Conservation (phyloP, 2,888 invertebrate genomes). For the Lottia gigantea region DNA sequence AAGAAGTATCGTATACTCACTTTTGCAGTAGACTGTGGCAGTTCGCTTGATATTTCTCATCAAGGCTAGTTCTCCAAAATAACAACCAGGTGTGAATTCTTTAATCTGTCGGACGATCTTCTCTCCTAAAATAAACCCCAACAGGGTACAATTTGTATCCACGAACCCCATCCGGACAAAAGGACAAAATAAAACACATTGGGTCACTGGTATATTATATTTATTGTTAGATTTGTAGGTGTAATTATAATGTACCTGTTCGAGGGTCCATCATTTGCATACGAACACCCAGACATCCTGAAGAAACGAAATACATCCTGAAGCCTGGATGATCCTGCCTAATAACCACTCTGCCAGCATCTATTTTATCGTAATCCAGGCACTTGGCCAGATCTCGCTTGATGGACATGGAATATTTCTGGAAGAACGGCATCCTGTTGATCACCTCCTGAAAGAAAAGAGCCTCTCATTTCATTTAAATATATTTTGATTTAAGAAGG, state of each 20-base stretch:
- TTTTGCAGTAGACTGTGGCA: constrained; percentile 48
- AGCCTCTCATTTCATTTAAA: too few species aligned
- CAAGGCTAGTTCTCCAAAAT: constrained; percentile 55
- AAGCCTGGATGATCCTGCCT: constrained; percentile 50
- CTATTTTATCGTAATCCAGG: constrained; percentile 46
- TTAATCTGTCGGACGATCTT: constrained; percentile 28
- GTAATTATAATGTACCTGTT: too few species aligned
- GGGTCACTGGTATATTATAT: too few species aligned
- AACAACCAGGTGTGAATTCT: constrained; percentile 43
- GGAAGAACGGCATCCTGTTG: constrained; percentile 45
- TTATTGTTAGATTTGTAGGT: too few species aligned
- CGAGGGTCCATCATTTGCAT: constrained; percentile 34
- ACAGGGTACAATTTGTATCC: too few species aligned
- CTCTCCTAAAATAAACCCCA: constrained; percentile 21
- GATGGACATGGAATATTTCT: constrained; percentile 40
- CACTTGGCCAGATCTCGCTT: constrained; percentile 44
- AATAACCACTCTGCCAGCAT: constrained; percentile 49
- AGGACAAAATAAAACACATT: too few species aligned
- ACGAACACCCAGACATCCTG: constrained; percentile 31
- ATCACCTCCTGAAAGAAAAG: constrained; percentile 43
- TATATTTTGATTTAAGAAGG: too few species aligned
- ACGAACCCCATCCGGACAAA: too few species aligned
- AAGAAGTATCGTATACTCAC: constrained; percentile 24
- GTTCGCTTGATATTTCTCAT: constrained; percentile 46
- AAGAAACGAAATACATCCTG: constrained; percentile 54